These are phyloP conservation scores for Tiliqua scincoides DNA, from an alignment of 2,113 vertebrate genomes.

Conservation along the genomic window DNA sequence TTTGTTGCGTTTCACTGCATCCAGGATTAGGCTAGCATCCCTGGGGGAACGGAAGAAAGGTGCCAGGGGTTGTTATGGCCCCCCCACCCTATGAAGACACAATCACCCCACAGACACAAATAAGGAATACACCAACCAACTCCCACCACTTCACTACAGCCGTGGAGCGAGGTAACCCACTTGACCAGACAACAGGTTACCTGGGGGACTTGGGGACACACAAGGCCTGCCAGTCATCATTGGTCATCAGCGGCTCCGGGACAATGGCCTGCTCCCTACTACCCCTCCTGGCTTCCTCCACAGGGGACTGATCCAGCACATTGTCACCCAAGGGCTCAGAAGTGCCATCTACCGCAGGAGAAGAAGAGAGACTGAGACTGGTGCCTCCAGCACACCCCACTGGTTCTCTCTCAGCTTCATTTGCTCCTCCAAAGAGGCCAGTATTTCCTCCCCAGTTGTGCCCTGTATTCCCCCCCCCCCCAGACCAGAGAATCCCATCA, in stretches of 20 bases:
- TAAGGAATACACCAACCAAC: too few relatives aligned
- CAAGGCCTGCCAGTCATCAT: conserved; percentile 57
- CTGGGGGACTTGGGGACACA: conserved; percentile 71
- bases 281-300: conserved; percentile 58
- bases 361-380: not conserved
- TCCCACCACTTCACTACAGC: not conserved
- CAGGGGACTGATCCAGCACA: not conserved
- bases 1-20: conserved; percentile 77
- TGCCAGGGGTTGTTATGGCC: not conserved
- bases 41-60: conserved; percentile 49
- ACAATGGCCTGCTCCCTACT: conserved; percentile 77
- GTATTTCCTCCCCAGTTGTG: not conserved
- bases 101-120: not conserved
- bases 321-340: not conserved
- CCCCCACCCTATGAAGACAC: too few relatives aligned
- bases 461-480: not conserved
- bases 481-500: not conserved
- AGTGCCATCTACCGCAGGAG: not conserved
- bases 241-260: conserved; percentile 71
- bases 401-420: not conserved
- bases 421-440: too few relatives aligned
- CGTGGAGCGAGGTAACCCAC: not conserved
- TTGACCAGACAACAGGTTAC: conserved; percentile 30
- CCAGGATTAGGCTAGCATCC: conserved; percentile 76
- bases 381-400: not conserved